Base-by-base conservation (phyloP, 2,113 vertebrate species). In the Phodopus roborovskii region DNA sequence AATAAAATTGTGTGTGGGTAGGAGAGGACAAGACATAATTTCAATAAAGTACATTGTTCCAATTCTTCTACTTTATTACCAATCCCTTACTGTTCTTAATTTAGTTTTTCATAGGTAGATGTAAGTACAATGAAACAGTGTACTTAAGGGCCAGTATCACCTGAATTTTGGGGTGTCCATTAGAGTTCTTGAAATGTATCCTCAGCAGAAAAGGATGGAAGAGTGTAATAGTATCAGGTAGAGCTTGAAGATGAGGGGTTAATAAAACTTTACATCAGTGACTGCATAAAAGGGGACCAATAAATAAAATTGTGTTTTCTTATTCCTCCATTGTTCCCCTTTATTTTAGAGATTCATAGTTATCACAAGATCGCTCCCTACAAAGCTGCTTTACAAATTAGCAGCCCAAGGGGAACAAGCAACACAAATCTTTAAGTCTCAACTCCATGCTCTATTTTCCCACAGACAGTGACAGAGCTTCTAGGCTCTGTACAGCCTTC, bases 371-470 rank as follows among this genome's bases (percentile, higher is more conserved):
- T 24, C 73, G 71, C 74, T 97, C 89, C 24, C 26, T 5, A 58
- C 1, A 58, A 68, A 58, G 22, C 30, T 36, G 22, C 30, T 36
- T 22, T 81, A 20, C 22, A 91, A 86, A 48, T 88, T 26, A 77
- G 60, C 19, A 95, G 66, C 28, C 88, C 75, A 45, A 20, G 7
- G 20, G 60, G 48, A 95, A 78, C 16, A 81, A 28, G 24, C 11
- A 82, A 48, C 12, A 81, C 84, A 88, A 60, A 53, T 13, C 30
- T 90, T 97, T 33, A 50, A 71, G 48, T 70, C 90, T 95, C 60
- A 88, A 88, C 22, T 83, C 87, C 26, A 56, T 42, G 89, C 81
- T 64, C 86, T 85, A 8, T 71, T 91, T 77, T 5, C 10, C 97
- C 66, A 94, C 96, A 94, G 88, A 70, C 36, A 62, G 24, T 5